Evolutionary conservation across 2,888 invertebrate species (phyloP).

Genomic region (Pyrrhosoma nymphula): DNA sequence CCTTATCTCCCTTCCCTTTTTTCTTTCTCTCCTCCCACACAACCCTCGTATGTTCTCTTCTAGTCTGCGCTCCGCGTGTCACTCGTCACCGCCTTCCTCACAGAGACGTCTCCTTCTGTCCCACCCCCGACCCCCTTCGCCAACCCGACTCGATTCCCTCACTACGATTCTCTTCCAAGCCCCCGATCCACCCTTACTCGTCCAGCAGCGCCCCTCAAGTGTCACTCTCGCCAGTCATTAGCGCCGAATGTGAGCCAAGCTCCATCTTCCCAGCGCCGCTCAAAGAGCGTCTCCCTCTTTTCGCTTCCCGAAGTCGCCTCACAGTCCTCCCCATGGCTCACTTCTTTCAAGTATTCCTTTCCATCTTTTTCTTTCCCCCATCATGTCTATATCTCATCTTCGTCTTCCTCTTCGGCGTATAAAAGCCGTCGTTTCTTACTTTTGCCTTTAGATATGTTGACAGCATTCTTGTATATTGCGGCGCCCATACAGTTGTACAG

Average conservation of each 20-base stretch:
- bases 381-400: background rate
- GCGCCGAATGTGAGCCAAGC: conserved; percentile 54
- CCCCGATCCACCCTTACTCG: background rate
- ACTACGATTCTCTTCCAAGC: background rate
- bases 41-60: background rate
- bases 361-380: background rate
- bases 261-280: conserved; percentile 35
- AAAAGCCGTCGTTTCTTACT: background rate
- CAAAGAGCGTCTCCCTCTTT: background rate
- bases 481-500: background rate
- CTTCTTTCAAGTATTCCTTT: background rate
- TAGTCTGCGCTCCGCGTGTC: conserved; percentile 29
- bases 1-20: background rate
- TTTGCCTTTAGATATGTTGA: background rate
- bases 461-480: background rate
- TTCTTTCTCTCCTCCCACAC: background rate
- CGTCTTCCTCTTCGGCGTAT: background rate
- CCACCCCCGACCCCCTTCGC: background rate
- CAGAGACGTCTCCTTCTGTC: conserved; percentile 20
- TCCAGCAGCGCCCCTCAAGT: conserved; percentile 37
- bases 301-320: background rate
- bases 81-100: conserved; percentile 46
- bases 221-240: conserved; percentile 64
- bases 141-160: background rate
- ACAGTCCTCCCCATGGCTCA: background rate